Percentiles rank a stretch among this genome's conserved stretches.
Conservation (phyloP, 1,140 invertebrate species). For the Homalodisca vitripennis region DNA sequence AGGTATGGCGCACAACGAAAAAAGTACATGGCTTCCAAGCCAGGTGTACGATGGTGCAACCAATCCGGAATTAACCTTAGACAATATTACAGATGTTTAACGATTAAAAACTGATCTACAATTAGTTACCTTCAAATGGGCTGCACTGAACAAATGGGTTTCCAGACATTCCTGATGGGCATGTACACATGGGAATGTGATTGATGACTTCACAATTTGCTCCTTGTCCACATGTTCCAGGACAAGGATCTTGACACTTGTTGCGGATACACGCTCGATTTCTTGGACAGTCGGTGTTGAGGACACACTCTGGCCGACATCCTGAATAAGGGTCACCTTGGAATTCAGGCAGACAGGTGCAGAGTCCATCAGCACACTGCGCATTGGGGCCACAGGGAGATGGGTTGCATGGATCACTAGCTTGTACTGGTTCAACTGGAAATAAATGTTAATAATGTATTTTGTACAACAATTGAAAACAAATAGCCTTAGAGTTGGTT, state of each 20-base stretch:
- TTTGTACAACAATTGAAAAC: constrained; percentile 41
- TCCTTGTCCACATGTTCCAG: constrained; percentile 66
- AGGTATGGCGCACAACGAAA: too few relatives aligned
- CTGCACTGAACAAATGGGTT: constrained; percentile 70
- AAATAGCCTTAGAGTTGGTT: not conserved
- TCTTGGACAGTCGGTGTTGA: constrained; percentile 61
- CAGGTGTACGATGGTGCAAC: too few relatives aligned
- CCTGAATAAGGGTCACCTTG: constrained; percentile 61
- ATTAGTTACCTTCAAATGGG: constrained; percentile 55
- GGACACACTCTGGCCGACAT: constrained; percentile 63
- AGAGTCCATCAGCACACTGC: constrained; percentile 60
- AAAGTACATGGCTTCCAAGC: too few relatives aligned
- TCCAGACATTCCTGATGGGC: constrained; percentile 63
- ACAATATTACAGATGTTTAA: too few relatives aligned
- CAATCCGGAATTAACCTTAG: too few relatives aligned
- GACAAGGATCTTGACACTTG: constrained; percentile 74
- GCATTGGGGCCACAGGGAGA: constrained; percentile 73
- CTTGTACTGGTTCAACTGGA: constrained; percentile 56
- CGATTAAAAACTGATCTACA: too few relatives aligned
- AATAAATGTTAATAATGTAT: not conserved
- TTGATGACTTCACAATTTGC: constrained; percentile 66
- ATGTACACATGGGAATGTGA: constrained; percentile 64
- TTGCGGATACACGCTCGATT: constrained; percentile 67
- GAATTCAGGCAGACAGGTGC: constrained; percentile 59
- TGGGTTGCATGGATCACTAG: constrained; percentile 64